Evolutionary conservation across 2,888 invertebrate genomes (phyloP).

Genomic region (Cerceris rybyensis): DNA sequence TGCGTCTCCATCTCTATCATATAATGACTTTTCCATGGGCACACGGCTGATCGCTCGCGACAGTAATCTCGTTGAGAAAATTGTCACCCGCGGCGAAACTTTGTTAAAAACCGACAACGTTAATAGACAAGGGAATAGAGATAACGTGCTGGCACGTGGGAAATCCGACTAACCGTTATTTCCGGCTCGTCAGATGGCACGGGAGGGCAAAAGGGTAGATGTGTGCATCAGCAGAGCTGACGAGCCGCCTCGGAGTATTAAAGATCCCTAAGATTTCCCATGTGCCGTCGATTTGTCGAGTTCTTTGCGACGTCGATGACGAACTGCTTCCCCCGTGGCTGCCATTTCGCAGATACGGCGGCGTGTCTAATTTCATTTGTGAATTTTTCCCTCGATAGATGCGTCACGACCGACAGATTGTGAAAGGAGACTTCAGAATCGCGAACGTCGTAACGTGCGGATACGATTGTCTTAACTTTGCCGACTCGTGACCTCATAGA

Average conservation of each 20-base stretch:
- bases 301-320: conserved; percentile 31
- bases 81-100: background rate
- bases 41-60: background rate
- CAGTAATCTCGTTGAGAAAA: conserved; percentile 6
- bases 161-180: conserved; percentile 44
- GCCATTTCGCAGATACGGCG: conserved; percentile 6
- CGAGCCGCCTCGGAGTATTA: conserved; percentile 31
- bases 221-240: conserved; percentile 38
- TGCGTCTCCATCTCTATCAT: too few relatives aligned
- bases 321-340: conserved; percentile 32
- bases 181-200: conserved; percentile 18
- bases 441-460: too few relatives aligned
- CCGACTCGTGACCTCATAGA: too few relatives aligned
- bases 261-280: conserved; percentile 61
- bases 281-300: conserved; percentile 52
- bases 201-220: conserved; percentile 19
- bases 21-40: background rate
- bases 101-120: conserved; percentile 12
- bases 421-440: background rate
- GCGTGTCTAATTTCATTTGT: conserved; percentile 41
- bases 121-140: conserved; percentile 10
- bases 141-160: conserved; percentile 31
- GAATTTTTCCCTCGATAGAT: conserved; percentile 20
- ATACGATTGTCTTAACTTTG: too few relatives aligned
- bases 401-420: background rate